Evolutionary conservation across 2,113 vertebrate genomes (phyloP).

Genomic region (Calcarius ornatus): DNA sequence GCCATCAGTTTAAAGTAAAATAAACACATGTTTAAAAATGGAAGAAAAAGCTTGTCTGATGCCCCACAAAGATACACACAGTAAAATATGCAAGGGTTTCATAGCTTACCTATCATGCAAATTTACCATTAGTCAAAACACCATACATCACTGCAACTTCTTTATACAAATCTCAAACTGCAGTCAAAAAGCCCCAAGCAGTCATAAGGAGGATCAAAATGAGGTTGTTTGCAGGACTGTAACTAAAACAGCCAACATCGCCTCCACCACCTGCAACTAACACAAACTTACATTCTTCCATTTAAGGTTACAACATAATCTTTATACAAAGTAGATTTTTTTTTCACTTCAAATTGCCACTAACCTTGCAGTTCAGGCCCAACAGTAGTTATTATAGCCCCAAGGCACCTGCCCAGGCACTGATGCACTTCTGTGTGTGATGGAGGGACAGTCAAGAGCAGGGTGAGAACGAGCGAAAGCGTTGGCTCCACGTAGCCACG

Average conservation of each 20-base stretch:
- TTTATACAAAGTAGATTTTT: background rate
- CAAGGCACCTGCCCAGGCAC: conserved; percentile 94
- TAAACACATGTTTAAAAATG: accelerated
- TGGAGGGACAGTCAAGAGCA: conserved; percentile 92
- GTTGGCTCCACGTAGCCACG: conserved; percentile 97
- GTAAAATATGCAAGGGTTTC: background rate
- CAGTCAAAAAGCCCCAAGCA: background rate
- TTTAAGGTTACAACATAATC: background rate
- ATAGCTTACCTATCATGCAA: background rate
- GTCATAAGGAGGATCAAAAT: background rate
- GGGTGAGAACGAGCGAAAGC: conserved; percentile 91
- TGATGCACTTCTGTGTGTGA: conserved; percentile 98
- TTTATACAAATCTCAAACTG: background rate
- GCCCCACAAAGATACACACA: background rate
- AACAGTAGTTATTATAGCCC: conserved; percentile 97
- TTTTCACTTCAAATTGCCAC: background rate
- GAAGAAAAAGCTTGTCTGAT: background rate
- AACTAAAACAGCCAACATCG: background rate
- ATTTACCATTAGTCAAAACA: background rate
- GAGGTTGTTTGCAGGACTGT: background rate
- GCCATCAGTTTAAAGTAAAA: background rate
- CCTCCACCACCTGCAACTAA: background rate
- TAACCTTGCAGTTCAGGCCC: conserved; percentile 96
- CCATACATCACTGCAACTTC: background rate
- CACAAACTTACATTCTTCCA: background rate